Percentiles rank a stretch among this genome's conserved stretches.
Evolutionary conservation across 2,113 vertebrate genomes (phyloP).

Genomic region (Hydrochoerus hydrochaeris): DNA sequence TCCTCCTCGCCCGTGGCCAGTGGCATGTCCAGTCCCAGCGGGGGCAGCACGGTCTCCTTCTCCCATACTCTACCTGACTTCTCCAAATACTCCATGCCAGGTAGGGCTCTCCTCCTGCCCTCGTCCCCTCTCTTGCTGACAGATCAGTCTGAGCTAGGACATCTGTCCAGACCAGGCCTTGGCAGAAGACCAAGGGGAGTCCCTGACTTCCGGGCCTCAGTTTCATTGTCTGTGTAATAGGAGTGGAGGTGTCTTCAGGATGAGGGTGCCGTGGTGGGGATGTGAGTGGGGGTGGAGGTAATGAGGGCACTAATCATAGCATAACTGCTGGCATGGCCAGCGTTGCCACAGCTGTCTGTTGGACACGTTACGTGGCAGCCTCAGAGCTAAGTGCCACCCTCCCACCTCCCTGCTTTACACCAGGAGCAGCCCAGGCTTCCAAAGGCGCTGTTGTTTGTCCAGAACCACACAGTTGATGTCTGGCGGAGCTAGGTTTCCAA

Average conservation of each 20-base stretch:
- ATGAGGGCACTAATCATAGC: fast-evolving
- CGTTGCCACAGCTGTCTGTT: background rate
- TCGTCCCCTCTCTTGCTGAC: background rate
- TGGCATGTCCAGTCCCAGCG: constrained; percentile 88
- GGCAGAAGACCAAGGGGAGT: too few species aligned
- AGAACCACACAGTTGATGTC: background rate
- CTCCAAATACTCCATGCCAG: constrained; percentile 95
- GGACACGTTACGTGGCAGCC: background rate
- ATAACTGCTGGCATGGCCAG: fast-evolving
- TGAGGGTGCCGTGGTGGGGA: background rate
- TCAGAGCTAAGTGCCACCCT: background rate
- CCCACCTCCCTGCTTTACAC: background rate
- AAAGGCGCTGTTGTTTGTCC: background rate
- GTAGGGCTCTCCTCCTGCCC: constrained; percentile 83
- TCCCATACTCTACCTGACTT: constrained; percentile 97
- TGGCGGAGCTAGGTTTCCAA: background rate
- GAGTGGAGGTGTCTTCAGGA: background rate
- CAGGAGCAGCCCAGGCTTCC: background rate
- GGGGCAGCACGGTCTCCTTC: constrained; percentile 89
- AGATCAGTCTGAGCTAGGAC: fast-evolving
- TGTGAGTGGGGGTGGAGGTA: fast-evolving
- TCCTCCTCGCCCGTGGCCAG: constrained; percentile 90
- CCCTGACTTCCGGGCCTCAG: background rate
- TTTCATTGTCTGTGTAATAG: background rate
- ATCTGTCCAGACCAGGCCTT: background rate